Base-by-base conservation (phyloP, 2,113 vertebrate species). In the Stercorarius parasiticus region DNA sequence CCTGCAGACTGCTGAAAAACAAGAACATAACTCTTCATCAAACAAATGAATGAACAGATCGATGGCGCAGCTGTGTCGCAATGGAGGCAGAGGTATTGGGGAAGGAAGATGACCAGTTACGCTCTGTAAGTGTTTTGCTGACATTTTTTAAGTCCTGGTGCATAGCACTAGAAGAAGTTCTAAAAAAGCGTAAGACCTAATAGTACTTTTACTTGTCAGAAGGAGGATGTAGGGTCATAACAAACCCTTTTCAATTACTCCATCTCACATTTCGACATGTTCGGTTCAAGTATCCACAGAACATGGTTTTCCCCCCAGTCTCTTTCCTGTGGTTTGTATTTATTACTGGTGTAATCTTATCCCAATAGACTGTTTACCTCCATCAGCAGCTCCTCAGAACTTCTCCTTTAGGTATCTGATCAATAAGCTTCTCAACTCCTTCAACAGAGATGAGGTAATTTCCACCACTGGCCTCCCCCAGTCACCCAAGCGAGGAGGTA, bases 241-340 rank as follows among this genome's bases (percentile, higher is more conserved):
- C 42, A 70, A 34, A n/a, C 21, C 34, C 25, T 21, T 34, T 15
- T 32, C 18, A 13, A 15, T 38, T 40, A 40, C 19, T 83, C 65
- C 12, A 2, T 8, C 82, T 21, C 34, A 7, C 11, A 1, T 27
- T 49, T 61, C 2, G 3, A 14, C 25, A 2, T 0, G 5, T 9
- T 45, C 64, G 45, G 47, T 7, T 58, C 38, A 26, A 53, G 64
- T 8, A 66, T 4, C 25, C 64, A 49, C 36, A 70, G 50, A 61
- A 19, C 3, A 56, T 9, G 3, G 25, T 13, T 23, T 1, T 8
- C 12, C 25, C 30, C 13, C 2, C 5, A 15, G 4, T n/a, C 0
- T 0, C 5, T n/a, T 38, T 70, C 72, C 67, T 45, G 32, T 3
- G 47, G 9, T 64, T 62, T 84, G 29, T 36, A 23, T 65, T 36